A percentile compares a stretch with the other conserved stretches of the same genome.
These are phyloP conservation scores for Hemithea aestivaria DNA, from an alignment of 2,888 invertebrate species.

Conservation along the genomic window DNA sequence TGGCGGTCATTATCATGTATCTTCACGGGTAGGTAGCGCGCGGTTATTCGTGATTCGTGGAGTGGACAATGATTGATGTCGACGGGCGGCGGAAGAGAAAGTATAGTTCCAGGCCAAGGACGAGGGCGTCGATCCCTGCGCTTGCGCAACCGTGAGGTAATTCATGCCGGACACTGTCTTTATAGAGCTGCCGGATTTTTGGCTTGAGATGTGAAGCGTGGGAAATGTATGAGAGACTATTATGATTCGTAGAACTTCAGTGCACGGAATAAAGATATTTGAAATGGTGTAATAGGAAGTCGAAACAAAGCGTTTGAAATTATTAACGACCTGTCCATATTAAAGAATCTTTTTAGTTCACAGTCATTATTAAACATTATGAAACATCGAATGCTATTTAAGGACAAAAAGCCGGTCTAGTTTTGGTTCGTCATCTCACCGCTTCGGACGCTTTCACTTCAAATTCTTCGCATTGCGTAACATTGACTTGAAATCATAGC, in stretches of 20 bases:
- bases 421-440: conserved; percentile 35
- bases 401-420: conserved; percentile 59
- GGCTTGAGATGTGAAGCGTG: conserved; percentile 7
- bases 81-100: conserved; percentile 60
- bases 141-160: conserved; percentile 57
- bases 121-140: conserved; percentile 64
- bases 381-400: conserved; percentile 57
- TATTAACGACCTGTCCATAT: too few relatives aligned
- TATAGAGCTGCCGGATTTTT: conserved; percentile 20
- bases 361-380: conserved; percentile 36
- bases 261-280: too few relatives aligned
- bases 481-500: conserved; percentile 12
- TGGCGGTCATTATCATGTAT: conserved; percentile 19
- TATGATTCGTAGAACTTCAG: conserved; percentile 1
- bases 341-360: conserved; percentile 1
- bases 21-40: conserved; percentile 22
- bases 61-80: conserved; percentile 39
- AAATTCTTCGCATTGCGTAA: conserved; percentile 22
- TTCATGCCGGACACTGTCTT: conserved; percentile 29
- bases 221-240: conserved; percentile 2
- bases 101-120: conserved; percentile 66
- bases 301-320: too few relatives aligned
- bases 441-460: conserved; percentile 46
- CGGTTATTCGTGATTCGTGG: neutral
- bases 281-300: too few relatives aligned